Evolutionary conservation across 2,113 vertebrate genomes (phyloP).

Genomic region (Oreochromis tanganicae): DNA sequence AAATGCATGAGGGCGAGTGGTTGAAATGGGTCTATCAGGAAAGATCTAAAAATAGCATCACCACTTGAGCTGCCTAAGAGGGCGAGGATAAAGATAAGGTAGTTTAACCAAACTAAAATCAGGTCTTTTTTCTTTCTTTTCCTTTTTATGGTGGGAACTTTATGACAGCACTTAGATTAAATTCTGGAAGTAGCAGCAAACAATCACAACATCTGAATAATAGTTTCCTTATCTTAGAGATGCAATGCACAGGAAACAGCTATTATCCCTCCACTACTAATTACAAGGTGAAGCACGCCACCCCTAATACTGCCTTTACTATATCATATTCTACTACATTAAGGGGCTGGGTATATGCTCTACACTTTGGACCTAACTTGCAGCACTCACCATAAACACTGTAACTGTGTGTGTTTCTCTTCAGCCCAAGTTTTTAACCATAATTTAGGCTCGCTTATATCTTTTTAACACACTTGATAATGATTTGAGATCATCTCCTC

Average conservation of each 20-base stretch:
- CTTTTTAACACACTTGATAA: neutral
- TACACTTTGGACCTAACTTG: neutral
- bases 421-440: neutral
- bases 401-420: neutral
- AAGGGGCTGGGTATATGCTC: neutral
- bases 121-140: neutral
- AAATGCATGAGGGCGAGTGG: neutral
- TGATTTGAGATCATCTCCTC: neutral
- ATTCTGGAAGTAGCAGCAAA: neutral
- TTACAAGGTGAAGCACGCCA: neutral
- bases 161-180: neutral
- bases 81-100: neutral
- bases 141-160: neutral
- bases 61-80: neutral
- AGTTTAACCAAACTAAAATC: neutral
- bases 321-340: neutral
- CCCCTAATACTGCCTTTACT: neutral
- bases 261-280: neutral
- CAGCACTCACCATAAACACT: neutral
- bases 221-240: neutral
- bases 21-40: neutral
- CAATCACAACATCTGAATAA: neutral
- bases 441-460: neutral
- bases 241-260: neutral
- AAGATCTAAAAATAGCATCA: neutral